Percentiles rank a stretch among this genome's conserved stretches.
Conservation (phyloP, 92 coral and sea anemone genomes). For the Porites lobata region DNA sequence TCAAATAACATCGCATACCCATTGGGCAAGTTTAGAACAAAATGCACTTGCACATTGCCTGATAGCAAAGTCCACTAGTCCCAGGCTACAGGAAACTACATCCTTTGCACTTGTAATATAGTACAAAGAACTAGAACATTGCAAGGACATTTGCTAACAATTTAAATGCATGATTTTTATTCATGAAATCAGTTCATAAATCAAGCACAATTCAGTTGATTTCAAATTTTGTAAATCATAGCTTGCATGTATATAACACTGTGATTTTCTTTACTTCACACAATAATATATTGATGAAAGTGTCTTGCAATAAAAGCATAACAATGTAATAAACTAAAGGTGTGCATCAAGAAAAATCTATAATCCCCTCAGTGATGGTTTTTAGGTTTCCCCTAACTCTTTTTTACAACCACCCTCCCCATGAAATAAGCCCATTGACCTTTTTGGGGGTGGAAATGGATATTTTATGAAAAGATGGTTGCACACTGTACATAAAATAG, state of each 20-base stretch:
- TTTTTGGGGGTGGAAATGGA: too few species aligned
- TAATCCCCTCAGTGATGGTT: conserved; percentile 21
- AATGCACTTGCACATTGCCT: not conserved
- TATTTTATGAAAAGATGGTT: not conserved
- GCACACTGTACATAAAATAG: conserved; percentile 22
- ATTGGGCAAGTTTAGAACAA: conserved; percentile 17
- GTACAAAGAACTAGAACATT: conserved; percentile 22
- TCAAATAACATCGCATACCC: not conserved
- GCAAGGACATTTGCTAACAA: conserved; percentile 16
- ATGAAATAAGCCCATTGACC: too few species aligned
- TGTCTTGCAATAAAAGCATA: not conserved
- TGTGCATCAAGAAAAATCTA: conserved; percentile 25
- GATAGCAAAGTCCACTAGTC: too few species aligned
- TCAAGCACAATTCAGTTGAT: conserved; percentile 17
- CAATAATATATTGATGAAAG: conserved; percentile 19
- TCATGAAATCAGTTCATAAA: conserved; percentile 23
- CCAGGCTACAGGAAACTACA: too few species aligned
- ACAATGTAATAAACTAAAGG: conserved; percentile 32
- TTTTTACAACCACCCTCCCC: not conserved
- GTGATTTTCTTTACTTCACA: conserved; percentile 29
- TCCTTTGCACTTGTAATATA: conserved; percentile 3
- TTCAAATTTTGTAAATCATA: conserved; percentile 26
- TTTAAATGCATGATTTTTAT: conserved; percentile 17
- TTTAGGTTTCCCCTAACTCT: conserved; percentile 26
- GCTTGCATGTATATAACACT: conserved; percentile 15